A percentile compares a stretch with the other conserved stretches of the same genome.
These are phyloP conservation scores for Acleris sparsana DNA, from an alignment of 2,888 invertebrate species.

Conservation along the genomic window DNA sequence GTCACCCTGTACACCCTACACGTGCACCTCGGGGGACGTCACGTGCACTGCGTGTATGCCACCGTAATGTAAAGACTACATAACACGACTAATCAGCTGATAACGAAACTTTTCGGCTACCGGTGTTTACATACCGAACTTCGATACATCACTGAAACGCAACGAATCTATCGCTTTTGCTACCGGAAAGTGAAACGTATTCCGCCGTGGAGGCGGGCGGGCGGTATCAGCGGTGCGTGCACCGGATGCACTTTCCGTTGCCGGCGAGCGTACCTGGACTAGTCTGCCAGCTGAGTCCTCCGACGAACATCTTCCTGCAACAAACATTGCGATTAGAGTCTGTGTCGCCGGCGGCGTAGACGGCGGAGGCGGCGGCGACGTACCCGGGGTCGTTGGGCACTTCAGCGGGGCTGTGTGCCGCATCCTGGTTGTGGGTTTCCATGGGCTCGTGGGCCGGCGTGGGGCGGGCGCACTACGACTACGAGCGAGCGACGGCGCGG, in stretches of 20 bases:
- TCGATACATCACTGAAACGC: slow-evolving; percentile 64
- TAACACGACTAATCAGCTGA: slow-evolving; percentile 77
- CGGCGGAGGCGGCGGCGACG: slow-evolving; percentile 55
- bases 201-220: slow-evolving; percentile 55
- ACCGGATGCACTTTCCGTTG: slow-evolving; percentile 73
- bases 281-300: slow-evolving; percentile 99
- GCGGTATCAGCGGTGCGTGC: slow-evolving; percentile 57
- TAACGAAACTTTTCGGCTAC: slow-evolving; percentile 72
- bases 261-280: slow-evolving; percentile 94
- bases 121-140: slow-evolving; percentile 70
- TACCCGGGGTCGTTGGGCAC: slow-evolving; percentile 98
- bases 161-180: no score
- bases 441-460: slow-evolving; percentile 80
- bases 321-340: slow-evolving; percentile 81
- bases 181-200: slow-evolving; percentile 51
- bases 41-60: slow-evolving; percentile 52
- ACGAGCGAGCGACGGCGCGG: slow-evolving; percentile 82
- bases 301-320: slow-evolving; percentile 99
- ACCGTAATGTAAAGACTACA: slow-evolving; percentile 56
- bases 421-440: slow-evolving; percentile 92
- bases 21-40: slow-evolving; percentile 51
- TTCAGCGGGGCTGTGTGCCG: slow-evolving; percentile 93
- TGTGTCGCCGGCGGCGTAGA: slow-evolving; percentile 45
- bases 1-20: slow-evolving; percentile 48
- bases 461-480: slow-evolving; percentile 83